A percentile compares a stretch with the other conserved stretches of the same genome.
These are phyloP conservation scores for Ypsolopha sequella DNA, from an alignment of 2,888 invertebrate species.

Conservation along the genomic window DNA sequence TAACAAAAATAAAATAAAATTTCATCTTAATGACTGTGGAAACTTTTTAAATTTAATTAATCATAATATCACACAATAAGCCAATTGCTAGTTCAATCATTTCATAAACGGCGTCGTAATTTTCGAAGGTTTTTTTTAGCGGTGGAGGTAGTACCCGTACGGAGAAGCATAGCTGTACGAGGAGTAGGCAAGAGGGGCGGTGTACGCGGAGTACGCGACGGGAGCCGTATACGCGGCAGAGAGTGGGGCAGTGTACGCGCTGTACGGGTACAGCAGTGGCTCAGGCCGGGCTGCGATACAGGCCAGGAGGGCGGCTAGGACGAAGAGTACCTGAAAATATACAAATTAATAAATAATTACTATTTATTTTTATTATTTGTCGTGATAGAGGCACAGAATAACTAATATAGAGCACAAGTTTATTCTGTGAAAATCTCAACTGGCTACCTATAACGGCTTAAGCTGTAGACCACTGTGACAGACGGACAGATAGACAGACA, in stretches of 20 bases:
- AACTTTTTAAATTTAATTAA: too few species aligned
- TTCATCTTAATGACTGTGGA: too few species aligned
- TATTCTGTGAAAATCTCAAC: too few species aligned
- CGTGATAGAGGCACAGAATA: too few species aligned
- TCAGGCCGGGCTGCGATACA: constrained; percentile 65
- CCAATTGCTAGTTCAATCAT: background rate
- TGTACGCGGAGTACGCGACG: constrained; percentile 11
- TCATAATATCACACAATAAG: background rate
- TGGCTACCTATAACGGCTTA: too few species aligned
- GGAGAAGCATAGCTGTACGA: constrained; percentile 13
- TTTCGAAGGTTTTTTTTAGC: background rate
- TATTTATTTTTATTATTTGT: too few species aligned
- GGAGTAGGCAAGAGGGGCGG: constrained; percentile 12
- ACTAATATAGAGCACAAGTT: too few species aligned
- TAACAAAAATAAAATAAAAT: too few species aligned
- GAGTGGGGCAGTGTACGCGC: constrained; percentile 29
- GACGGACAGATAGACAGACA: too few species aligned
- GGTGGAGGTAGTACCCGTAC: constrained; percentile 9
- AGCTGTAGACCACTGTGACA: too few species aligned
- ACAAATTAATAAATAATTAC: too few species aligned
- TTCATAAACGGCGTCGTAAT: background rate
- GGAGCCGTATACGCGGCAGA: constrained; percentile 19
- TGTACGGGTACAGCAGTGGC: constrained; percentile 41
- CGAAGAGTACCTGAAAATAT: constrained; percentile 44
- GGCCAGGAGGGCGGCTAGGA: constrained; percentile 61